These are phyloP conservation scores for Halesus radiatus DNA, from an alignment of 1,140 invertebrate genomes.

Conservation along the genomic window DNA sequence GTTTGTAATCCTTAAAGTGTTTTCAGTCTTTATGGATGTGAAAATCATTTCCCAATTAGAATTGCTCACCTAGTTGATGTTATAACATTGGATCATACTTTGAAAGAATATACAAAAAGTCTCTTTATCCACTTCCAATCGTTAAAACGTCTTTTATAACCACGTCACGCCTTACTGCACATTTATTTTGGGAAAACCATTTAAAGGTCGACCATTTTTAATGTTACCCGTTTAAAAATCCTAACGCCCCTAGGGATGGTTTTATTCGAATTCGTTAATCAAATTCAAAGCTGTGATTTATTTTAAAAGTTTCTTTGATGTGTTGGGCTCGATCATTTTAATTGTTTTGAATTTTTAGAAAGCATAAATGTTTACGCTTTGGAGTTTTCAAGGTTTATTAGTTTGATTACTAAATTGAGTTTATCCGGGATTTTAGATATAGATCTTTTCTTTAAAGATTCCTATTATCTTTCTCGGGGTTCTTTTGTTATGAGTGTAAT, in stretches of 20 bases:
- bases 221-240: background rate
- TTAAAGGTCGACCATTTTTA: background rate
- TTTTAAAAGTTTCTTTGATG: conserved; percentile 1
- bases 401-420: too few species aligned
- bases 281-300: background rate
- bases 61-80: too few species aligned
- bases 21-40: too few species aligned
- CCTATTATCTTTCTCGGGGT: too few species aligned
- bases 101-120: background rate
- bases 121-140: conserved; percentile 2
- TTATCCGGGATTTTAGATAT: too few species aligned
- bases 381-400: too few species aligned
- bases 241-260: background rate
- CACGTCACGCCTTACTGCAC: conserved; percentile 1
- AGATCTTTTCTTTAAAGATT: too few species aligned
- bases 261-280: background rate
- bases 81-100: too few species aligned
- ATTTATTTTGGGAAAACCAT: background rate
- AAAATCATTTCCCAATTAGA: too few species aligned
- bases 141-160: conserved; percentile 15
- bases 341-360: background rate
- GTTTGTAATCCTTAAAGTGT: too few species aligned
- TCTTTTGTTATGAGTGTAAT: too few species aligned
- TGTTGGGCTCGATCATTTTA: background rate
- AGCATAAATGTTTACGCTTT: too few species aligned